These are phyloP conservation scores for Anthonomus grandis DNA, from an alignment of 1,140 invertebrate species.

Conservation along the genomic window DNA sequence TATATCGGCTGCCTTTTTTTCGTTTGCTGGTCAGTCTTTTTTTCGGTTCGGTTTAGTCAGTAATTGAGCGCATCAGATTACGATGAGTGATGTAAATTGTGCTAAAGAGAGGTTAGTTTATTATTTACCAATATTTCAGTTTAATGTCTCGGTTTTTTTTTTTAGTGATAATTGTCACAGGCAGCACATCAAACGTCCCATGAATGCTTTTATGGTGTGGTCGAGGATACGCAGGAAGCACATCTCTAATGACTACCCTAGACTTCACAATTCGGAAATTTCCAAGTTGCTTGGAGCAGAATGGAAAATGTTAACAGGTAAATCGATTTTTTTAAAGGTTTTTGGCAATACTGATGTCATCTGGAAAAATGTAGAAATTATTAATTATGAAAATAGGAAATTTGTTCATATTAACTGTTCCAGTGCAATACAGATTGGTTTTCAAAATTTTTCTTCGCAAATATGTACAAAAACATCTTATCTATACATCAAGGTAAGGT, in stretches of 20 bases:
- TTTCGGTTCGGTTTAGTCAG: constrained; percentile 3
- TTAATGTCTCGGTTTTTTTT: neutral
- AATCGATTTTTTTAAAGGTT: no score
- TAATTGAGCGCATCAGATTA: neutral
- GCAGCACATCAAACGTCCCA: constrained; percentile 60
- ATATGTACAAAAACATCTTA: no score
- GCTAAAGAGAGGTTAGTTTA: neutral
- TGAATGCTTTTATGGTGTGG: constrained; percentile 74
- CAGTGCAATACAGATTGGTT: no score
- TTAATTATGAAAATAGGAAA: no score
- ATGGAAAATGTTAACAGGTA: constrained; percentile 65
- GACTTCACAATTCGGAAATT: constrained; percentile 76
- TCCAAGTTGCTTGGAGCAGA: constrained; percentile 66
- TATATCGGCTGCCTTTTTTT: constrained; percentile 25
- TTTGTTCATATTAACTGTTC: no score
- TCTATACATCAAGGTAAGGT: no score
- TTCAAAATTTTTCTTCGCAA: no score
- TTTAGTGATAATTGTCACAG: constrained; percentile 1
- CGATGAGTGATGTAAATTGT: neutral
- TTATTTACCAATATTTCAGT: neutral
- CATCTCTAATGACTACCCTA: constrained; percentile 77
- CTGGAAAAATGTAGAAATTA: no score
- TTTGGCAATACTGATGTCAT: no score
- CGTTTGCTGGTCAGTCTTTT: constrained; percentile 29
- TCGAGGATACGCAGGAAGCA: constrained; percentile 65